Evolutionary conservation across 2,888 invertebrate species (phyloP).

Genomic region (Hofmannophila pseudospretella): DNA sequence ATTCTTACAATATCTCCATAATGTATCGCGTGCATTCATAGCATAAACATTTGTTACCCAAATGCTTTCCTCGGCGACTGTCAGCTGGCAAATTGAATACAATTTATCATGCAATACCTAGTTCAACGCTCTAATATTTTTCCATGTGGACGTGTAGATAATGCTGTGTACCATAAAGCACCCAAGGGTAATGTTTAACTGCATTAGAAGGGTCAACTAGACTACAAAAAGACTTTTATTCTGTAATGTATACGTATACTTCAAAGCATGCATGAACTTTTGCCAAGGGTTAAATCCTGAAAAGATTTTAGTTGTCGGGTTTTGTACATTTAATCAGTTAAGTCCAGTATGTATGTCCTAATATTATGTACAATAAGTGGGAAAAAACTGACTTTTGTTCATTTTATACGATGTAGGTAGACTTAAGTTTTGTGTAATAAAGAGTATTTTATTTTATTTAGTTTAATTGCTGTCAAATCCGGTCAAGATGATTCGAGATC

Average conservation of each 20-base stretch:
- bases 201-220: not conserved
- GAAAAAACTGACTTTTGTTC: too few species aligned
- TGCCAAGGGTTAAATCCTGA: too few species aligned
- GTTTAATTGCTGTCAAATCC: too few species aligned
- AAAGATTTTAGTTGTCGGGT: too few species aligned
- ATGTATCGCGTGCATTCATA: constrained; percentile 63
- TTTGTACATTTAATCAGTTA: too few species aligned
- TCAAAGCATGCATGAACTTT: too few species aligned
- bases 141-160: constrained; percentile 26
- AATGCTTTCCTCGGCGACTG: constrained; percentile 67
- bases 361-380: too few species aligned
- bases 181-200: constrained; percentile 1
- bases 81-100: constrained; percentile 71
- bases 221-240: not conserved
- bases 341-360: too few species aligned
- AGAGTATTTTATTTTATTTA: too few species aligned
- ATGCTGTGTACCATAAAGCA: constrained; percentile 13
- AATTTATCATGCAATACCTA: constrained; percentile 68
- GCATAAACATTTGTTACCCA: constrained; percentile 69
- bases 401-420: too few species aligned
- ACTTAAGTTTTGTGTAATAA: too few species aligned
- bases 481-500: too few species aligned
- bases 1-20: constrained; percentile 22
- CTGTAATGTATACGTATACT: not conserved
- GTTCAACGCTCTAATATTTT: constrained; percentile 46